Evolutionary conservation across 2,797 vertebrate genomes (phyloP).

Genomic region (Molothrus aeneus): DNA sequence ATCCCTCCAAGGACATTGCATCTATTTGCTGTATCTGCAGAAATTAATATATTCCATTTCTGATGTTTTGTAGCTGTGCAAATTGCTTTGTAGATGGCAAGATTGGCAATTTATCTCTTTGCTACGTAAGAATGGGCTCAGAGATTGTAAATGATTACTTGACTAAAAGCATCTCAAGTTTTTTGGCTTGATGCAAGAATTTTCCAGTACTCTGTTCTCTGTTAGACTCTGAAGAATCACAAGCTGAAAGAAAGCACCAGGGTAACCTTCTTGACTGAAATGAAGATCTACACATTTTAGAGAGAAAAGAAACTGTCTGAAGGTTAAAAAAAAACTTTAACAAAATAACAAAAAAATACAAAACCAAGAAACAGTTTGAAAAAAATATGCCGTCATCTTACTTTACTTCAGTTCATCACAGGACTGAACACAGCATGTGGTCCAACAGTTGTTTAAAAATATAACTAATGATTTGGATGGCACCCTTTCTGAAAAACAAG

Average conservation of each 20-base stretch:
- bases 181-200: neutral
- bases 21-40: neutral
- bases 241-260: neutral
- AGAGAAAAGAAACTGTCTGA: neutral
- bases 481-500: neutral
- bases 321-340: neutral
- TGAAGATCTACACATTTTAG: neutral
- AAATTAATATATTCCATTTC: conserved; percentile 32
- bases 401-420: neutral
- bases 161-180: neutral
- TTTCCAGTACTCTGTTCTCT: neutral
- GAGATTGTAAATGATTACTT: neutral
- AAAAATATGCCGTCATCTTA: neutral
- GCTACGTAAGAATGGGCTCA: neutral
- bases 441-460: neutral
- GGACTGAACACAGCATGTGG: neutral
- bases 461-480: neutral
- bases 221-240: neutral
- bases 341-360: neutral
- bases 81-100: conserved; percentile 14
- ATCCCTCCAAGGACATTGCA: neutral
- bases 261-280: neutral
- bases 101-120: neutral
- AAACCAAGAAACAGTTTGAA: neutral
- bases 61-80: neutral